A percentile compares a stretch with the other conserved stretches of the same genome.
Evolutionary conservation across 2,113 vertebrate species (phyloP).

Genomic region (Cathartes aura): DNA sequence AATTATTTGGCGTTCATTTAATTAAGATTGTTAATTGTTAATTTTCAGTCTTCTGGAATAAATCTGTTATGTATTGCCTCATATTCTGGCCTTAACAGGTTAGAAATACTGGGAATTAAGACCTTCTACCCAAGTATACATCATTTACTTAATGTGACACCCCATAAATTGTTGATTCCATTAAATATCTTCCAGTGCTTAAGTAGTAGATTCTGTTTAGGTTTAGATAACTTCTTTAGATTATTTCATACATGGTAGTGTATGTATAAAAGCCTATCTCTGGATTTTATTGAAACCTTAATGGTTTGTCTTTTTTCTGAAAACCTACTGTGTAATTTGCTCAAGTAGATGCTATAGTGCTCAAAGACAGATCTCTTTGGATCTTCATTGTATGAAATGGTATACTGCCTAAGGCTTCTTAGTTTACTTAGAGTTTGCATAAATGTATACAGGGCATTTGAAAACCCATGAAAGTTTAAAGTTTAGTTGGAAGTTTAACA

Average conservation of each 20-base stretch:
- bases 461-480: neutral
- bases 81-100: neutral
- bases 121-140: neutral
- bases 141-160: neutral
- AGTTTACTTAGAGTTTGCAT: neutral
- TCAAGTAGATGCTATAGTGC: neutral
- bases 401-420: neutral
- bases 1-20: neutral
- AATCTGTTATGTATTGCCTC: neutral
- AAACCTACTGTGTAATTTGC: neutral
- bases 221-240: neutral
- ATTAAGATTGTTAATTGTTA: neutral
- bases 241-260: neutral
- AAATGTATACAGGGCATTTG: neutral
- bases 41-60: neutral
- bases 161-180: neutral
- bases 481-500: neutral
- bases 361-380: neutral
- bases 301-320: neutral
- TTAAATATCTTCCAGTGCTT: neutral
- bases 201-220: neutral
- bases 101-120: neutral
- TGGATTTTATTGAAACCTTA: neutral
- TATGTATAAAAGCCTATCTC: neutral
- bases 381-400: neutral